Percentiles rank a stretch among this genome's conserved stretches.
These are phyloP conservation scores for Dynastes tityus DNA, from an alignment of 2,888 invertebrate species.

Conservation along the genomic window DNA sequence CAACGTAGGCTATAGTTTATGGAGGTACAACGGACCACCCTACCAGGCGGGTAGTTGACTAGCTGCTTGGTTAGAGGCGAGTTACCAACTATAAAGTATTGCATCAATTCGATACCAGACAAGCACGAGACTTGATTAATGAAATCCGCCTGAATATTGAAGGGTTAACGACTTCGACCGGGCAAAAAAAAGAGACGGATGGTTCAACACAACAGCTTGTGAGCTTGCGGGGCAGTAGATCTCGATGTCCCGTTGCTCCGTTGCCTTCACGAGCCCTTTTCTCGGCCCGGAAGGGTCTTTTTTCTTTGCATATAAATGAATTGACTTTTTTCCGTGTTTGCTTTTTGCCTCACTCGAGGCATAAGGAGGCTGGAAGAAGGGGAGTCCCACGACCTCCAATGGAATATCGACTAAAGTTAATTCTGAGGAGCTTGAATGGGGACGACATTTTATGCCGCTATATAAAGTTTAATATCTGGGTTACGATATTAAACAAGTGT, in stretches of 20 bases:
- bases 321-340: slow-evolving; percentile 39
- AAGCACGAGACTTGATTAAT: slow-evolving; percentile 61
- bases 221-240: slow-evolving; percentile 51
- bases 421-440: background rate
- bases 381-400: too few relatives aligned
- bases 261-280: background rate
- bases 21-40: background rate
- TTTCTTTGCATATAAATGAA: slow-evolving; percentile 50
- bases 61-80: slow-evolving; percentile 3
- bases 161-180: slow-evolving; percentile 62
- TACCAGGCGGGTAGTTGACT: background rate
- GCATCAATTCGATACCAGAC: slow-evolving; percentile 56
- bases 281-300: slow-evolving; percentile 38
- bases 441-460: background rate
- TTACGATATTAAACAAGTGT: background rate
- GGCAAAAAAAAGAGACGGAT: slow-evolving; percentile 63
- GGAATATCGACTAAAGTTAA: slow-evolving; percentile 14
- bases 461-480: background rate
- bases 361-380: background rate
- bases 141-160: slow-evolving; percentile 60
- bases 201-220: slow-evolving; percentile 59
- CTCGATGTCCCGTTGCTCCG: slow-evolving; percentile 49
- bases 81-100: slow-evolving; percentile 49
- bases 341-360: background rate
- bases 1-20: slow-evolving; percentile 34